phyloP scores from a whole-genome alignment of 2,888 invertebrate species.

The Tachystola acroxantha region DNA sequence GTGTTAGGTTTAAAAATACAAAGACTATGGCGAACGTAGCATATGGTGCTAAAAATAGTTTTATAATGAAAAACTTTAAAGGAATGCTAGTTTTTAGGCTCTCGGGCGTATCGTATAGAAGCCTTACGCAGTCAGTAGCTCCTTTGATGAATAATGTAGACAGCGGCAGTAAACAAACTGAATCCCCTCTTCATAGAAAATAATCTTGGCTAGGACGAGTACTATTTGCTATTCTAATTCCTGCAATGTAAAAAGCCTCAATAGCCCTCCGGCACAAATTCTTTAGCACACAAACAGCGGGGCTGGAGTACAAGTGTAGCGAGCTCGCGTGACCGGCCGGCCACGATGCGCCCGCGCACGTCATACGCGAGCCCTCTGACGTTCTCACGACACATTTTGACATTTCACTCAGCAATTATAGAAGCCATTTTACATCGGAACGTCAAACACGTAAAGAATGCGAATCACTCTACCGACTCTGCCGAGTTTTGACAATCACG shows the following conservation, averaged over 20 bases:
- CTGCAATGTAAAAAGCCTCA: constrained; percentile 32
- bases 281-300: constrained; percentile 34
- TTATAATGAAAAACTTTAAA: too few species aligned
- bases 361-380: constrained; percentile 47
- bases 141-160: too few species aligned
- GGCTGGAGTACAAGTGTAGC: constrained; percentile 34
- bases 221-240: constrained; percentile 1
- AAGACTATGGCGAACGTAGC: too few species aligned
- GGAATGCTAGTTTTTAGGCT: too few species aligned
- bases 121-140: too few species aligned
- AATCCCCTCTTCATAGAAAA: too few species aligned
- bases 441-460: constrained; percentile 47
- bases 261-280: constrained; percentile 51
- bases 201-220: too few species aligned
- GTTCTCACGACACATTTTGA: constrained; percentile 73
- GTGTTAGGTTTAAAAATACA: too few species aligned
- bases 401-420: constrained; percentile 72
- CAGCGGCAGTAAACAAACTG: too few species aligned
- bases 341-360: constrained; percentile 49
- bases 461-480: constrained; percentile 36
- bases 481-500: constrained; percentile 32
- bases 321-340: constrained; percentile 63
- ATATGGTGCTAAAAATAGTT: too few species aligned
- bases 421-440: constrained; percentile 65
- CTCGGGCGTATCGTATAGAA: too few species aligned